Evolutionary conservation across 2,113 vertebrate genomes (phyloP).

Genomic region (Solenodon paradoxus): DNA sequence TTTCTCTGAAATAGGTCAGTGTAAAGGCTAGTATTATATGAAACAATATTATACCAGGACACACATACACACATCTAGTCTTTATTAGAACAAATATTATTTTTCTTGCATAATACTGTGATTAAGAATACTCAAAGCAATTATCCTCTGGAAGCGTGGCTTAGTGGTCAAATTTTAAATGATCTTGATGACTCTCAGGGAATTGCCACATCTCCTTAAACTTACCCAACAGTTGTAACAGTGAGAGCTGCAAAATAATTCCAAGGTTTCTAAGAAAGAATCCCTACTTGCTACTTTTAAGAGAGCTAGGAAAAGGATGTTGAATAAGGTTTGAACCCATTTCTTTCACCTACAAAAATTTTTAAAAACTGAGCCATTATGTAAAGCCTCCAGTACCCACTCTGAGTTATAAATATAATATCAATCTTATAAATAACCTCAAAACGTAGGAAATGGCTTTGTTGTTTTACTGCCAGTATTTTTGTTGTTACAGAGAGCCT

Average conservation of each 20-base stretch:
- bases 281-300: conserved; percentile 10
- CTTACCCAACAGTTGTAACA: conserved; percentile 1
- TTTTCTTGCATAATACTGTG: conserved; percentile 2
- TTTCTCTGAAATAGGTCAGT: conserved; percentile 8
- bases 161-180: conserved; percentile 35
- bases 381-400: neutral
- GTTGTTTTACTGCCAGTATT: neutral
- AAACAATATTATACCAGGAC: neutral
- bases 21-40: neutral
- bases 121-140: neutral
- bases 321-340: neutral
- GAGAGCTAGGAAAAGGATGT: neutral
- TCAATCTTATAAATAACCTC: neutral
- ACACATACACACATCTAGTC: neutral
- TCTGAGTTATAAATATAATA: neutral
- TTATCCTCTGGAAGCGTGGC: neutral
- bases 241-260: conserved; percentile 16
- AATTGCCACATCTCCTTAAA: conserved; percentile 28
- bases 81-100: neutral
- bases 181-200: conserved; percentile 33
- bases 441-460: conserved; percentile 38
- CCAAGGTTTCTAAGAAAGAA: conserved; percentile 20
- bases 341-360: neutral
- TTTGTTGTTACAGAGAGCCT: neutral
- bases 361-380: neutral